Evolutionary conservation across 2,113 vertebrate species (phyloP).

Genomic region (Grallaria varia): DNA sequence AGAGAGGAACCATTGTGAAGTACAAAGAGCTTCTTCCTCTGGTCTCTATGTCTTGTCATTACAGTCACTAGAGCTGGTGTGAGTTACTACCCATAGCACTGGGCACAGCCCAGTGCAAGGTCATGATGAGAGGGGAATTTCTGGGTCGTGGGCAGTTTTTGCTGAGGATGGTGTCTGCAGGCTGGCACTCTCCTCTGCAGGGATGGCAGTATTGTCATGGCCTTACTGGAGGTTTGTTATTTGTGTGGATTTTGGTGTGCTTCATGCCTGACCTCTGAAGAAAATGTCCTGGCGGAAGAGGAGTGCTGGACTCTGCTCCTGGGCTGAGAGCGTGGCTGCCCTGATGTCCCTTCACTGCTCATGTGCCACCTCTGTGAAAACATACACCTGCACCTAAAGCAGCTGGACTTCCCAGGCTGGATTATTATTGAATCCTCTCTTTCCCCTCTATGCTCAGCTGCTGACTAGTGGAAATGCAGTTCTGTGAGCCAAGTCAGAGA

Average conservation of each 20-base stretch:
- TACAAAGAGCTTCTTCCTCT: background rate
- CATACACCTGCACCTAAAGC: background rate
- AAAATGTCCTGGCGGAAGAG: background rate
- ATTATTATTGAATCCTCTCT: background rate
- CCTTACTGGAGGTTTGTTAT: background rate
- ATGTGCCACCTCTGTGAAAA: background rate
- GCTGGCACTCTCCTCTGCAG: accelerated
- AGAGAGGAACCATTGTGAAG: background rate
- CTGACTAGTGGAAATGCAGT: background rate
- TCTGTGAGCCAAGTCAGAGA: background rate
- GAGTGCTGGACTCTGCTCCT: background rate
- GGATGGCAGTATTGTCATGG: accelerated
- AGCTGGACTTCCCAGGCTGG: background rate
- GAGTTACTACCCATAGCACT: background rate
- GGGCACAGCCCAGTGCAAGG: background rate
- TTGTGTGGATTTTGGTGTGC: background rate
- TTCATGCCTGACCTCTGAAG: background rate
- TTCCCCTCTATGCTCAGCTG: background rate
- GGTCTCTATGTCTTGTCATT: background rate
- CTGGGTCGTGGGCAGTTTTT: background rate
- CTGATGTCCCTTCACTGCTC: accelerated
- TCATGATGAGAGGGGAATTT: background rate
- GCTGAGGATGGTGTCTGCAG: background rate
- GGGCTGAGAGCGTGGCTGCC: background rate
- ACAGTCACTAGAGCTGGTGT: background rate